These are phyloP conservation scores for Myopa tessellatipennis DNA, from an alignment of 2,888 invertebrate species.

Conservation along the genomic window DNA sequence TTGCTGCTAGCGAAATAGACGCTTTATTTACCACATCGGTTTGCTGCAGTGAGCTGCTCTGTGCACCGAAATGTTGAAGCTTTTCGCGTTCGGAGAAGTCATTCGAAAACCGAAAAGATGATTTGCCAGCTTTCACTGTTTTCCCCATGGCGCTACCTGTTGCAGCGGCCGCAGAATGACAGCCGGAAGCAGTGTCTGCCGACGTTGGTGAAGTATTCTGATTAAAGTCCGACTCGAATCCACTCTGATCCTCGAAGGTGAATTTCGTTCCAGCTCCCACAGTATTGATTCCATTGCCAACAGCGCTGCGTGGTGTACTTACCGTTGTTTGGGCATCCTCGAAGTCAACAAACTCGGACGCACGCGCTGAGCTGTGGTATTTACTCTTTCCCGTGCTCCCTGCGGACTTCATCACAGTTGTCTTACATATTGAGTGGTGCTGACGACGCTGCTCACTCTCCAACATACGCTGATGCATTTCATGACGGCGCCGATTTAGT, in stretches of 20 bases:
- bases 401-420: conserved; percentile 37
- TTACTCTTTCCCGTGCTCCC: conserved; percentile 5
- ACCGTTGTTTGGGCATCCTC: conserved; percentile 65
- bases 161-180: conserved; percentile 60
- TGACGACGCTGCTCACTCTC: conserved; percentile 63
- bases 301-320: conserved; percentile 59
- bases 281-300: conserved; percentile 45
- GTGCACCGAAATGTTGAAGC: conserved; percentile 44
- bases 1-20: background rate
- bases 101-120: conserved; percentile 72
- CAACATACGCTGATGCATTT: conserved; percentile 67
- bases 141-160: conserved; percentile 43
- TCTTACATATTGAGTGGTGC: conserved; percentile 53
- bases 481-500: conserved; percentile 65
- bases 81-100: conserved; percentile 72
- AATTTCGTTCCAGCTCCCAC: conserved; percentile 57
- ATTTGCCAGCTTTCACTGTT: conserved; percentile 51
- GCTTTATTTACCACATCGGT: conserved; percentile 22
- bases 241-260: conserved; percentile 63
- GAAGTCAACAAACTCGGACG: conserved; percentile 52
- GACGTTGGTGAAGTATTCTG: conserved; percentile 60
- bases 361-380: conserved; percentile 47
- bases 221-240: conserved; percentile 68
- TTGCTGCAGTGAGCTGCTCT: conserved; percentile 49
- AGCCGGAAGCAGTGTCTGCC: conserved; percentile 61